Base-by-base conservation (phyloP, 2,888 invertebrate genomes). In the Nebria salina region DNA sequence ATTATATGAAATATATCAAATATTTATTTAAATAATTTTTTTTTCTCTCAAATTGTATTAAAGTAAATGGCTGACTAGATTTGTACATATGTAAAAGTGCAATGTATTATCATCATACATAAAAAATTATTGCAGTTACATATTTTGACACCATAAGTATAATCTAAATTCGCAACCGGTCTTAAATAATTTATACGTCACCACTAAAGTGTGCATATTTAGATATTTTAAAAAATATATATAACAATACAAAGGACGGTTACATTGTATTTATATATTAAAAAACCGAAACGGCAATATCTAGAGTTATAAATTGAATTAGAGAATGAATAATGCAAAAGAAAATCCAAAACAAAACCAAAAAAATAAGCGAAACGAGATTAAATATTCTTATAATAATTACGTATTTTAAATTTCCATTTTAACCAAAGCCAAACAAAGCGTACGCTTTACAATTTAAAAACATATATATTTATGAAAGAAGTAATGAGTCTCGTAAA, bases 61-160 rank as follows among this genome's bases (percentile, higher is more conserved):
- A 54, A 54, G 54, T 54, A 54, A 54, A 54, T 54, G 54, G 54
- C 54, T 54, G 54, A 54, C 54, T 54, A 54, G 54, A 54, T 54
- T 54, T 54, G 54, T 54, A 54, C 54, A 54, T 54, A 54, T 54
- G 54, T 54, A 54, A 54, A 54, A 54, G 54, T 54, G 54, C 54
- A 54, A 54, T 54, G 54, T 54, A 54, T 54, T 54, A 54, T 54
- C 54, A 54, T 54, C 54, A 54, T 54, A 54, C 54, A 54, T 54
- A 54, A 54, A 54, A 54, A 11, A 54, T 54, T 54, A 54, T 54
- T 54, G 54, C 54, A 54, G 54, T 54, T 54, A 54, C 54, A 54
- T 54, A 54, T 54, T 54, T 54, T 54, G 54, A 54, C 54, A 54
- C 54, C 54, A 54, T 54, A 54, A 54, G 4, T 54, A 54, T 54